Evolutionary conservation across 1,140 invertebrate genomes (phyloP), one percentile per base, ranked within the genome.

Genomic region (Watersipora subatra): DNA sequence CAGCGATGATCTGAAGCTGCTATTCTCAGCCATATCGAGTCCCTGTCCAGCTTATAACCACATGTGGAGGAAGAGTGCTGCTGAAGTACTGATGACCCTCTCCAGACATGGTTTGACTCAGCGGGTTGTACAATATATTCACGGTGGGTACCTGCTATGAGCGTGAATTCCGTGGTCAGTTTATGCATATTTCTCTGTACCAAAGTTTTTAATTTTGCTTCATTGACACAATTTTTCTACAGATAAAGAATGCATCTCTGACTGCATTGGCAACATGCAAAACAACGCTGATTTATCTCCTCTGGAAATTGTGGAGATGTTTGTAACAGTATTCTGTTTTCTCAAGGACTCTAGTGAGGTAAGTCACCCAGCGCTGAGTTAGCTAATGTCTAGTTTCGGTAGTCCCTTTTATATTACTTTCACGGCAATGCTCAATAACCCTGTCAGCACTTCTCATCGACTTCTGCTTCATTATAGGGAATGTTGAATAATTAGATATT

Each of bases 301-400:
- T n/a, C 82, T 95, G 72, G 93, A 98, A 82, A 87, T 96, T 68
- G 91, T 96, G 17, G 93, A 97, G 82, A 97, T 98, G 92, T 94
- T 98, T 83, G 91, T 95, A 29, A 93, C 93, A 17, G 88, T 97
- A 28, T 96, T 98, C 82, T 97, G 93, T 83, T 95, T 98, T 79
- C 84, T 98, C 61, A 97, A 97, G 83, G 93, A 97, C 77, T 97
- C 93, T n/a, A 93, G 93, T 81, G 92, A 95, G 79, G 89, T 95
- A 63, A 94, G 93, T 46, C n/a, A n/a, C n/a, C n/a, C n/a, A n/a
- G n/a, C n/a, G n/a, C n/a, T n/a, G n/a, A n/a, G n/a, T n/a, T n/a
- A n/a, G n/a, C n/a, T n/a, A n/a, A n/a, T n/a, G n/a, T n/a, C n/a
- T n/a, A n/a, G n/a, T n/a, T n/a, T n/a, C n/a, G n/a, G n/a, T n/a